Conservation (phyloP, 1,140 invertebrate species). For the Drosophila nasuta region DNA sequence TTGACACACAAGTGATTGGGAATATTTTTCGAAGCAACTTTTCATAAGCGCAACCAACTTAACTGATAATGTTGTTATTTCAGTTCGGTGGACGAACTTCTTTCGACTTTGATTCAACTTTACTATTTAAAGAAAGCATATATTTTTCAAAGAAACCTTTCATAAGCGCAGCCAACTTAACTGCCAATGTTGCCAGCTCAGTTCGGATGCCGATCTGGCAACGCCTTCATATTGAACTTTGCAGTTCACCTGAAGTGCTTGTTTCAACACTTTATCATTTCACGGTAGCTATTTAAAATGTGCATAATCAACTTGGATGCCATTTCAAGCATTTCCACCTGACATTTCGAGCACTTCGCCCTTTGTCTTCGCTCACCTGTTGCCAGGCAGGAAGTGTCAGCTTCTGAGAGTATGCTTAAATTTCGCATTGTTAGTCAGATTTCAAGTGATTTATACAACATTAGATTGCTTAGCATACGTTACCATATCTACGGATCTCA, state of each 20-base stretch:
- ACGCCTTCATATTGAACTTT: not conserved
- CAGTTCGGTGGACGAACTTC: too few species aligned
- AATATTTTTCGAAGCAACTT: too few species aligned
- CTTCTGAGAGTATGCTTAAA: constrained; percentile 25
- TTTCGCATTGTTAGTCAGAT: constrained; percentile 16
- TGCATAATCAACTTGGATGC: not conserved
- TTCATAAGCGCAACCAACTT: too few species aligned
- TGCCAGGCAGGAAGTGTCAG: constrained; percentile 34
- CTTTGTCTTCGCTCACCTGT: constrained; percentile 29
- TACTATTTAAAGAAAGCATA: too few species aligned
- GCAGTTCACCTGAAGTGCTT: not conserved
- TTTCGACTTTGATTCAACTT: too few species aligned
- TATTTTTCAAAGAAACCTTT: too few species aligned
- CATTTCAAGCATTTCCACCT: constrained; percentile 11
- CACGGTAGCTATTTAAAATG: not conserved
- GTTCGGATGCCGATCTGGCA: not conserved
- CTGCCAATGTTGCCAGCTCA: too few species aligned
- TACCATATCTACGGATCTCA: constrained; percentile 31
- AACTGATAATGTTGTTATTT: too few species aligned
- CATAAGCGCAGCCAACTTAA: too few species aligned
- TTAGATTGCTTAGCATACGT: constrained; percentile 53
- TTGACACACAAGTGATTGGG: too few species aligned
- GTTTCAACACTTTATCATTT: not conserved
- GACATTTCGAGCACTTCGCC: not conserved
- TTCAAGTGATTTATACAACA: constrained; percentile 46